Evolutionary conservation across 2,113 vertebrate species (phyloP), one percentile per base, ranked within the genome.

Genomic region (Podilymbus podiceps): DNA sequence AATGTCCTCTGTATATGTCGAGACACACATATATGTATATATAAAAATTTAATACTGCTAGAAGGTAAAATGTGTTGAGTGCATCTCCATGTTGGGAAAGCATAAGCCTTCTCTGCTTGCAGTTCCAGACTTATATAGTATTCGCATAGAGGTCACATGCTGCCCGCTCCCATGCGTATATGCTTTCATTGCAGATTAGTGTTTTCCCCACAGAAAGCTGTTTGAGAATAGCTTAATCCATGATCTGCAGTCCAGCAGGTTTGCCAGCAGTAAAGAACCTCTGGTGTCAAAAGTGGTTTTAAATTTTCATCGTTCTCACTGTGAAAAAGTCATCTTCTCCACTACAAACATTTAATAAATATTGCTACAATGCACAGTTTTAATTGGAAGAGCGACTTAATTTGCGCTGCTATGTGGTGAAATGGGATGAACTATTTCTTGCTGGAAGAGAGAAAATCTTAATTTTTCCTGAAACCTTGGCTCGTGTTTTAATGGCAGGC

Each of bases 91-190:
- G 28, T 23, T 40, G 55, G 59, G 30, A n/a, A 42, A 47, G 16
- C 15, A 16, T 25, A 23, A 76, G 6, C 21, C 33, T 25, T 13
- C 22, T 72, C 20, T 63, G 33, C 44, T 50, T 50, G 27, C 33
- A 24, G 31, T 44, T 49, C 31, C 23, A 44, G 47, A 44, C 6
- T 55, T 33, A 24, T 2, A 15, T 3, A 35, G 12, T 44, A 38
- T 75, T 28, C 75, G 25, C 31, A 44, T 44, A 49, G 28, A 62
- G 50, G 40, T 40, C 46, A 3, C 52, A 28, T 66, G 66, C 50
- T 55, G 2, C n/a, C 40, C 4, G 0, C 62, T 81, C 76, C 40
- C 30, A 2, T 3, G 25, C 2, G 1, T 44, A 4, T 15, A 12
- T 11, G 8, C 40, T 79, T 25, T 38, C 33, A 19, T 25, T 27